Percentiles rank a stretch among this genome's conserved stretches.
These are phyloP conservation scores for Eristalinus aeneus DNA, from an alignment of 2,888 invertebrate genomes.

Conservation along the genomic window DNA sequence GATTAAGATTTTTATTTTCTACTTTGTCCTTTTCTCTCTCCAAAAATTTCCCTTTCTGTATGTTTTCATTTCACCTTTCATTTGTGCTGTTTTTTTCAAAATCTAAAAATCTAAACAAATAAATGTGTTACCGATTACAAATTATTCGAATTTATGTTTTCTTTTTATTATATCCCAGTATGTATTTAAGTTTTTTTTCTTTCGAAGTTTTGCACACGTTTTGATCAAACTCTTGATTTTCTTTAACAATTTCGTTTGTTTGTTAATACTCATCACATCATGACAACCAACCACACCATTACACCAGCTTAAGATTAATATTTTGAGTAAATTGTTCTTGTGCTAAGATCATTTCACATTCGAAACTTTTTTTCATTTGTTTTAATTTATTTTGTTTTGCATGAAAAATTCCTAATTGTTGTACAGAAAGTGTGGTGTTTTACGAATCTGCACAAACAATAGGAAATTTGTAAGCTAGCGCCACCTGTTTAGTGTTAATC, in stretches of 20 bases:
- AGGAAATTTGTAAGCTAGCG: background rate
- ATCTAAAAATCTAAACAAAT: constrained; percentile 1
- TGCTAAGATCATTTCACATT: background rate
- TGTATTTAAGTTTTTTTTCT: constrained; percentile 47
- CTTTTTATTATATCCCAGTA: constrained; percentile 70
- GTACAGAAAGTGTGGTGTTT: background rate
- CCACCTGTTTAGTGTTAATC: background rate
- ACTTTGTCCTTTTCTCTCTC: constrained; percentile 27
- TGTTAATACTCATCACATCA: constrained; percentile 44
- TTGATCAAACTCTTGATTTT: constrained; percentile 29
- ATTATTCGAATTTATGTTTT: constrained; percentile 18
- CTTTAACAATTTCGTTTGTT: constrained; percentile 24
- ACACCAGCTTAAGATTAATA: constrained; percentile 36
- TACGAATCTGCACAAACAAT: background rate
- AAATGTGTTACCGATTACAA: constrained; percentile 28
- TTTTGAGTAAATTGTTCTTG: constrained; percentile 17
- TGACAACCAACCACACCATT: constrained; percentile 8
- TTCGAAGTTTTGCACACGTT: constrained; percentile 24
- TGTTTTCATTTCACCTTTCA: background rate
- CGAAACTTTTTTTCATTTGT: background rate
- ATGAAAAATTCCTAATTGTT: constrained; percentile 45
- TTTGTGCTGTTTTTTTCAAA: constrained; percentile 25
- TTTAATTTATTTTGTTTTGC: constrained; percentile 34
- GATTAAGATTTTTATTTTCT: constrained; percentile 27
- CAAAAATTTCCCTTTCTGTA: constrained; percentile 15